Base-by-base conservation (phyloP, 2,888 invertebrate species). In the Tetanocera ferruginea region DNA sequence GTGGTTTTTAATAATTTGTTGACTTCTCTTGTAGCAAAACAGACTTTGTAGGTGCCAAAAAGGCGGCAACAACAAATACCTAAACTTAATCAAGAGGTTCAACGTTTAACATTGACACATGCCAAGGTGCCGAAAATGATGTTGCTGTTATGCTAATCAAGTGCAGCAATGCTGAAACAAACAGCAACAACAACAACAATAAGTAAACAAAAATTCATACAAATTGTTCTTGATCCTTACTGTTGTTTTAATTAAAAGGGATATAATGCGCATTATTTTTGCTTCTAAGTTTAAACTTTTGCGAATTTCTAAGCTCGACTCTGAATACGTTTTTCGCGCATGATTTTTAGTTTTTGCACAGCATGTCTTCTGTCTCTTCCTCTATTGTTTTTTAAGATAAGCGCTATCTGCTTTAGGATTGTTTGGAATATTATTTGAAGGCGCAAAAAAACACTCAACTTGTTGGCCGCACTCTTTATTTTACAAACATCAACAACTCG, bases 101-200 rank as follows among this genome's bases (percentile, higher is more conserved):
- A 76, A 73, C 28, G 73, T 51, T 79, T 76, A 57, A 49, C 74
- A 76, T 79, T 76, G 78, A 79, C 76, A 76, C 73, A 51, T 74
- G 43, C 69, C 25, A 73, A 73, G 25, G 83, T 83, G 80, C 31
- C 57, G 34, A 57, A 11, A 64, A 31, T 49, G 43, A n/a, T 69
- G 9, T 51, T 69, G n/a, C 25, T 49, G 43, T 11, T 11, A 43
- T 43, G 43, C 43, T 43, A 43, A 43, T 43, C 43, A 11, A 43
- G 1, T 43, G 43, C 43, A 43, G 14, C 14, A 43, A 43, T 43
- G 43, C 43, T 43, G 43, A 43, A 43, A 43, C 43, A 43, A 43
- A 43, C 43, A 43, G 14, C 43, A 43, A 14, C 11, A 43, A 43
- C 43, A 43, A 14, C 11, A 43, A 43, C 43, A 14, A 11, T 43